A percentile compares a stretch with the other conserved stretches of the same genome.
phyloP scores from a whole-genome alignment of 2,113 vertebrate species.

The Tretioscincus oriximinensis region DNA sequence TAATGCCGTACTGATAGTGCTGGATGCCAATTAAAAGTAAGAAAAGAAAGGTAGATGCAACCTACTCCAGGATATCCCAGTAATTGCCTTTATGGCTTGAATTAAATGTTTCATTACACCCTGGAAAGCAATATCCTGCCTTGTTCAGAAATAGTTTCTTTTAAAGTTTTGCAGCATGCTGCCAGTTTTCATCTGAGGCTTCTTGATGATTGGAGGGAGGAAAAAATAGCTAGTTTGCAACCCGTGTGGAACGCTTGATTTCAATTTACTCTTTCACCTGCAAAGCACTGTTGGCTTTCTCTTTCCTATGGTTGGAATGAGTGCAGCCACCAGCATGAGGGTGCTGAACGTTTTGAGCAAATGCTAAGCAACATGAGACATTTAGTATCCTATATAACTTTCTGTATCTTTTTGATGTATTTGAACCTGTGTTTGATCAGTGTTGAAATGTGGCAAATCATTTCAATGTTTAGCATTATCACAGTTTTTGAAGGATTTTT shows the following conservation, averaged over 20 bases:
- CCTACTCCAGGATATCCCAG: conserved; percentile 23
- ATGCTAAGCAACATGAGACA: background rate
- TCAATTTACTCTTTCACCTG: background rate
- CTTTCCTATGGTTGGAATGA: background rate
- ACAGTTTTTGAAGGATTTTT: background rate
- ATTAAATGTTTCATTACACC: conserved; percentile 30
- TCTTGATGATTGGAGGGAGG: background rate
- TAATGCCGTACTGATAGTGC: background rate
- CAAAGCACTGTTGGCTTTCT: background rate
- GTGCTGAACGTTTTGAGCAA: background rate
- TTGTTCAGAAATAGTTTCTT: conserved; percentile 13
- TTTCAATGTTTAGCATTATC: background rate
- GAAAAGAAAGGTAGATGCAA: conserved; percentile 7
- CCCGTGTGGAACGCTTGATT: too few relatives aligned
- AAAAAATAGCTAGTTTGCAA: background rate
- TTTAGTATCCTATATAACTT: background rate
- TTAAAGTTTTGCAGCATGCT: conserved; percentile 22
- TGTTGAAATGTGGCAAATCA: background rate
- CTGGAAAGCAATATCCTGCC: conserved; percentile 29
- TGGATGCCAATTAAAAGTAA: conserved; percentile 17
- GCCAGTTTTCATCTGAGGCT: conserved; percentile 6
- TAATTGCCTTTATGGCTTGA: conserved; percentile 25
- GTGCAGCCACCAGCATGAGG: too few relatives aligned
- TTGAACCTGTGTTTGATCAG: background rate
- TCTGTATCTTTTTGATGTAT: background rate